A percentile compares a stretch with the other conserved stretches of the same genome.
phyloP scores from a whole-genome alignment of 1,140 invertebrate species.

The Panulirus ornatus region DNA sequence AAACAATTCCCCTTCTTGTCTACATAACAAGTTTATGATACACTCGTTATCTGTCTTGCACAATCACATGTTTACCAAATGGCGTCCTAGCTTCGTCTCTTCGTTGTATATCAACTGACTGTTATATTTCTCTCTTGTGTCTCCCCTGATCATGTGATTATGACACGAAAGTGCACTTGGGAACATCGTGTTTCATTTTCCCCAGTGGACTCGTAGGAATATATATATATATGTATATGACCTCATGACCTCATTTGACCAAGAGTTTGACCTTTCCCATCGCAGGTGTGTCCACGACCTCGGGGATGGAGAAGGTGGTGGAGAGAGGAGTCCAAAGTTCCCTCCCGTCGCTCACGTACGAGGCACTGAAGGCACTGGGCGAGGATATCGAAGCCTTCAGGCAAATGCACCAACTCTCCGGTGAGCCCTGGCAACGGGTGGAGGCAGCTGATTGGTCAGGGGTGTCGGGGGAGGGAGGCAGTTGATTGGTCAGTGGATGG shows the following conservation, averaged over 20 bases:
- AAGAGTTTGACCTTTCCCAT: not conserved
- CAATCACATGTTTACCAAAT: too few relatives aligned
- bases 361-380: slow-evolving; percentile 67
- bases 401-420: slow-evolving; percentile 62
- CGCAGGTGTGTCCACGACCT: slow-evolving; percentile 28
- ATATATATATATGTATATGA: not conserved
- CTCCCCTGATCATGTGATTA: too few relatives aligned
- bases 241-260: not conserved
- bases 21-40: too few relatives aligned
- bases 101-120: too few relatives aligned
- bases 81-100: too few relatives aligned
- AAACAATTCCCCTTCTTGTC: too few relatives aligned
- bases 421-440: too few relatives aligned
- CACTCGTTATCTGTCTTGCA: too few relatives aligned
- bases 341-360: slow-evolving; percentile 71
- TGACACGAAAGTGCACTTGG: too few relatives aligned
- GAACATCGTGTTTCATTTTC: too few relatives aligned
- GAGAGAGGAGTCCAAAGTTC: slow-evolving; percentile 63
- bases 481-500: not conserved
- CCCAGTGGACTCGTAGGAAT: too few relatives aligned
- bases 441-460: not conserved
- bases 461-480: not conserved
- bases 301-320: slow-evolving; percentile 10
- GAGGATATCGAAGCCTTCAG: slow-evolving; percentile 73
- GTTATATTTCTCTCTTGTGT: too few relatives aligned